Evolutionary conservation across 2,888 invertebrate species (phyloP).

Genomic region (Papilio demoleus): DNA sequence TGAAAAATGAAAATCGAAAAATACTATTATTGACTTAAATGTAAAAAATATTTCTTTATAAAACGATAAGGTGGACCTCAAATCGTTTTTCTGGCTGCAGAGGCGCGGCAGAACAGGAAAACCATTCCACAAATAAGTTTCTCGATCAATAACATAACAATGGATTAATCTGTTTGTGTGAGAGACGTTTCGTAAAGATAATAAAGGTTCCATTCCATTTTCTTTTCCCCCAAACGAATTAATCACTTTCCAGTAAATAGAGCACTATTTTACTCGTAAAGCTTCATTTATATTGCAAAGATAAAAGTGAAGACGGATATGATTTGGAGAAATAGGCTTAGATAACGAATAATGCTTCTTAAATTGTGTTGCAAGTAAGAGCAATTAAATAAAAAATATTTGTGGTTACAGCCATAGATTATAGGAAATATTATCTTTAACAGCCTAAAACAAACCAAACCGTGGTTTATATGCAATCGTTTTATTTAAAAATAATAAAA

Average conservation of each 20-base stretch:
- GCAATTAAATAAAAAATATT: no score
- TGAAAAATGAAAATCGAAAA: no score
- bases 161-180: constrained; percentile 26
- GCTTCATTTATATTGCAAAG: not conserved
- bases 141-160: constrained; percentile 29
- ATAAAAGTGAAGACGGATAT: not conserved
- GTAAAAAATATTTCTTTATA: no score
- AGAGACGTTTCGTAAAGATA: constrained; percentile 22
- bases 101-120: constrained; percentile 21
- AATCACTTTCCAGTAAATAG: constrained; percentile 19
- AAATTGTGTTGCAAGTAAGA: no score
- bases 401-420: no score
- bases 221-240: constrained; percentile 20
- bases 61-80: not conserved
- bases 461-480: no score
- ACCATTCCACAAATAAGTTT: constrained; percentile 27
- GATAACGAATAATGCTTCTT: no score
- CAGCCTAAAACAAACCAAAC: no score
- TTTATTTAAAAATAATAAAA: no score
- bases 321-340: not conserved
- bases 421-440: no score
- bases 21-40: no score
- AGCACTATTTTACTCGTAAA: not conserved
- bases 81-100: not conserved
- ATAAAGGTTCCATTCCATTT: constrained; percentile 22